These are phyloP conservation scores for Arctia plantaginis DNA, from an alignment of 2,888 invertebrate genomes.

Conservation along the genomic window DNA sequence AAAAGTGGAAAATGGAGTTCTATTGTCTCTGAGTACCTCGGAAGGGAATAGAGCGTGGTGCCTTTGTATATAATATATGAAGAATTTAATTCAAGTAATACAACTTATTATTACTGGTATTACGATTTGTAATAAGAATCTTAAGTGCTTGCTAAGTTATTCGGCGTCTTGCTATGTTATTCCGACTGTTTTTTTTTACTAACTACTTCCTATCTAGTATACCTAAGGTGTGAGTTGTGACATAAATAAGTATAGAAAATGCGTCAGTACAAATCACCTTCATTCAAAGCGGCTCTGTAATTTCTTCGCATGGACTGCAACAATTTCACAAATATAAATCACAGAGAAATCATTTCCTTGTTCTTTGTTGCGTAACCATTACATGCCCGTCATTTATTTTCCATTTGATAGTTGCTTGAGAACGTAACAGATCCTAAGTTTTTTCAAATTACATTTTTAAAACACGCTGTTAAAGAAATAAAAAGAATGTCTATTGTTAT, in stretches of 20 bases:
- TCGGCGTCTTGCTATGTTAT: neutral
- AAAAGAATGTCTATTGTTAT: too few species aligned
- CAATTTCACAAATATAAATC: neutral
- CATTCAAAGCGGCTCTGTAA: neutral
- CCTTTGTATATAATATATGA: neutral
- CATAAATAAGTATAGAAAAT: neutral
- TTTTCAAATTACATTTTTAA: too few species aligned
- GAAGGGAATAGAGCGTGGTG: too few species aligned
- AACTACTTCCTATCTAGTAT: neutral
- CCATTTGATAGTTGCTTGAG: neutral
- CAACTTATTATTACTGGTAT: too few species aligned
- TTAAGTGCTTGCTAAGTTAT: neutral
- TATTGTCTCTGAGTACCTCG: too few species aligned
- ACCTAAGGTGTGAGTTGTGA: neutral
- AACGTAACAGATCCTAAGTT: too few species aligned
- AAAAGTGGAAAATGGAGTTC: too few species aligned
- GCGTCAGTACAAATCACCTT: neutral
- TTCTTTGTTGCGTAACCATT: neutral
- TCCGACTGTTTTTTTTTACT: neutral
- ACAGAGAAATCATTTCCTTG: conserved; percentile 6
- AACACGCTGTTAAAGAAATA: too few species aligned
- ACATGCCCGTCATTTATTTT: neutral
- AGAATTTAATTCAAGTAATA: too few species aligned
- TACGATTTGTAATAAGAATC: too few species aligned
- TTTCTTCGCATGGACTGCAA: neutral